Percentiles rank a stretch among this genome's conserved stretches.
Conservation (phyloP, 2,113 vertebrate species). For the Petrocephalus zakoni region DNA sequence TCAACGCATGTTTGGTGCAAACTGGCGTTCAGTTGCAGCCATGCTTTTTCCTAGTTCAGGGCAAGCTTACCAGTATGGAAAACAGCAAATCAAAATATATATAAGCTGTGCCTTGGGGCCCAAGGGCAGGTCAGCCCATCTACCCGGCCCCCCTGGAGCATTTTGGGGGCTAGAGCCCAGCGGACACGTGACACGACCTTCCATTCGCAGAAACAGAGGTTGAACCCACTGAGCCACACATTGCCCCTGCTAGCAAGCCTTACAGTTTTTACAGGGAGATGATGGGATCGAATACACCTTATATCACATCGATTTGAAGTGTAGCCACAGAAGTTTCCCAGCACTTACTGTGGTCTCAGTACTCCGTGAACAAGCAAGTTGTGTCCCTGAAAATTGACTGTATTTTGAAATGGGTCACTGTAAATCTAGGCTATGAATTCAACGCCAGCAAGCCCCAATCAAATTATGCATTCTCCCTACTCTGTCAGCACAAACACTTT, state of each 20-base stretch:
- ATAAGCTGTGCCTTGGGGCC: not conserved
- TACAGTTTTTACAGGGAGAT: not conserved
- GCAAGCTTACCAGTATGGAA: no score
- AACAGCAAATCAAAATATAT: no score
- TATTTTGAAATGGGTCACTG: constrained; percentile 5
- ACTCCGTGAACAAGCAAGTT: not conserved
- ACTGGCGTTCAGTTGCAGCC: no score
- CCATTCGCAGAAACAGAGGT: not conserved
- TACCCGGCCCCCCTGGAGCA: not conserved
- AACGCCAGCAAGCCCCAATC: not conserved
- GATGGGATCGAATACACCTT: not conserved
- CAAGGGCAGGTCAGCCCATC: not conserved
- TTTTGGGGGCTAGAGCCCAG: no score
- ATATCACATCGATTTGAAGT: not conserved
- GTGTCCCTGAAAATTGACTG: not conserved
- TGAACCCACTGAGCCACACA: not conserved
- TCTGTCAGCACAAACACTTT: not conserved
- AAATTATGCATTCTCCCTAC: constrained; percentile 1
- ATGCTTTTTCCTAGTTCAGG: no score
- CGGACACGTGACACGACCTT: no score
- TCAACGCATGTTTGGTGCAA: no score
- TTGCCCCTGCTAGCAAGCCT: not conserved
- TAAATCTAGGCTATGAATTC: not conserved
- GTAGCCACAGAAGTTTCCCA: not conserved
- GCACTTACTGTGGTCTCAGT: not conserved